These are phyloP conservation scores for Sesia apiformis DNA, from an alignment of 2,888 invertebrate species.

Conservation along the genomic window DNA sequence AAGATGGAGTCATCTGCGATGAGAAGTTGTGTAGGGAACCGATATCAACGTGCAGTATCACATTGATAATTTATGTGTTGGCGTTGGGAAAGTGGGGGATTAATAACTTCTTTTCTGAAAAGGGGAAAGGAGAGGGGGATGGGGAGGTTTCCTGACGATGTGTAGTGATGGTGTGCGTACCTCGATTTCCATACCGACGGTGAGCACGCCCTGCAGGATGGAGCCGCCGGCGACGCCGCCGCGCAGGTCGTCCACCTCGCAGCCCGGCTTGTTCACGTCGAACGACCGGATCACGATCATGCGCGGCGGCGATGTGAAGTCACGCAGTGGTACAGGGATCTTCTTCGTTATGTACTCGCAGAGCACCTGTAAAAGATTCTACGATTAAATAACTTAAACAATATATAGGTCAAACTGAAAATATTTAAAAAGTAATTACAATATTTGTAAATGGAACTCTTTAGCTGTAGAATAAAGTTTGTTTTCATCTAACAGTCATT, in stretches of 20 bases:
- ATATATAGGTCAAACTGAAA: not conserved
- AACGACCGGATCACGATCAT: constrained; percentile 97
- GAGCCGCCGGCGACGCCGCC: constrained; percentile 99
- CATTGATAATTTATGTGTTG: too few species aligned
- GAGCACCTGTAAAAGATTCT: constrained; percentile 71
- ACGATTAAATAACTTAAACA: not conserved
- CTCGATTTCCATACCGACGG: constrained; percentile 99
- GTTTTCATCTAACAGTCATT: too few species aligned
- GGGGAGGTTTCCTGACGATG: too few species aligned
- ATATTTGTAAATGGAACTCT: too few species aligned
- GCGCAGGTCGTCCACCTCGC: constrained; percentile 97
- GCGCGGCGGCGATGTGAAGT: constrained; percentile 95
- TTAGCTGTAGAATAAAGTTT: too few species aligned
- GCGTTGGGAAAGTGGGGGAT: too few species aligned
- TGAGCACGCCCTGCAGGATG: constrained; percentile 95
- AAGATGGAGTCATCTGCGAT: constrained; percentile 99
- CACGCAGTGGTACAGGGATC: constrained; percentile 95
- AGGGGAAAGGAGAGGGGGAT: too few species aligned
- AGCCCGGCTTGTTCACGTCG: constrained; percentile 99
- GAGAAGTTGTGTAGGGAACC: too few species aligned
- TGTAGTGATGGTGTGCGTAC: constrained; percentile 51
- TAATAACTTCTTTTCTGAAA: too few species aligned
- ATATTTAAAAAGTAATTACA: too few species aligned
- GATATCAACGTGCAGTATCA: too few species aligned
- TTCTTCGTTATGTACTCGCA: constrained; percentile 99